Base-by-base conservation (phyloP, 23 tunicate species). In the Styela plicata region DNA sequence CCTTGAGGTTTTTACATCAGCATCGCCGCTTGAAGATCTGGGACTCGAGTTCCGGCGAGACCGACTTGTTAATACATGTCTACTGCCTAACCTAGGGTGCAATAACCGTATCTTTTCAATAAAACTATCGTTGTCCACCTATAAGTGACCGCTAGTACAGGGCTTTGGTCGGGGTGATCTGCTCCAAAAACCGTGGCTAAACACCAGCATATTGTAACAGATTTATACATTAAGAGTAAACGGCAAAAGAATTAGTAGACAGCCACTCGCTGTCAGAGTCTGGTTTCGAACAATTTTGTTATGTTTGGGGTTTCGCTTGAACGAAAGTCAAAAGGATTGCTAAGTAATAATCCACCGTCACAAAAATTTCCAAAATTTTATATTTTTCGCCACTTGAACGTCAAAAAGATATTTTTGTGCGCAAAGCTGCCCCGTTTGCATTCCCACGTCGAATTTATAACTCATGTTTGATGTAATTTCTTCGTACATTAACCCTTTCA, bases 121-220 rank as follows among this genome's bases (percentile, higher is more conserved):
- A n/a, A n/a, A n/a, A n/a, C n/a, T n/a, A n/a, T n/a, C n/a, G n/a
- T n/a, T n/a, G n/a, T n/a, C n/a, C n/a, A n/a, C n/a, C n/a, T n/a
- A n/a, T n/a, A n/a, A n/a, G n/a, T n/a, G n/a, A n/a, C n/a, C n/a
- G n/a, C n/a, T n/a, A n/a, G n/a, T n/a, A n/a, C n/a, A n/a, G n/a
- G n/a, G n/a, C n/a, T n/a, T n/a, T n/a, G n/a, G n/a, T n/a, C n/a
- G n/a, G n/a, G n/a, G n/a, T n/a, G n/a, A n/a, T n/a, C n/a, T n/a
- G n/a, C n/a, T n/a, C n/a, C n/a, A n/a, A n/a, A n/a, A n/a, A n/a
- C n/a, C n/a, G n/a, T n/a, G n/a, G n/a, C 16, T 67, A 44, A 5
- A 44, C 57, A 67, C 71, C 71, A 67, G 71, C 71, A 22, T 67
- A 67, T 67, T 24, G 22, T 67, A 67, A 67, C 71, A 67, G 1